phyloP scores from a whole-genome alignment of 2,113 vertebrate species.

The Hypanus sabinus region DNA sequence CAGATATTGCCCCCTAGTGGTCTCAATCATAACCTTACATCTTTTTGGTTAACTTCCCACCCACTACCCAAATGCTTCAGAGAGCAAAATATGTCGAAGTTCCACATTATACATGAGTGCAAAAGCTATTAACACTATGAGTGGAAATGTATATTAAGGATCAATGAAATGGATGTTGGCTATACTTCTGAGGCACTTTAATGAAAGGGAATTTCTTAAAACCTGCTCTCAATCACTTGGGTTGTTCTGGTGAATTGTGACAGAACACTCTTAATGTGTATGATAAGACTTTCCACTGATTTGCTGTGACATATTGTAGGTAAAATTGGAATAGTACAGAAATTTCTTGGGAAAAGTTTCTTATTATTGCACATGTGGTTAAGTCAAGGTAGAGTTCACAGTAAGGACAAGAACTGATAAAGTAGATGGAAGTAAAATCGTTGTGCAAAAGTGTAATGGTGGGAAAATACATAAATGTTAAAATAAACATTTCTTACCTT shows the following conservation, averaged over 20 bases:
- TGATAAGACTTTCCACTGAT: background rate
- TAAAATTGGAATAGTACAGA: background rate
- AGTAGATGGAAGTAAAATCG: background rate
- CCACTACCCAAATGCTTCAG: background rate
- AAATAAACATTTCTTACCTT: conserved; percentile 63
- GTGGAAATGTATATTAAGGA: background rate
- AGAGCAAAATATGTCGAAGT: background rate
- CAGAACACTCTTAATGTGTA: background rate
- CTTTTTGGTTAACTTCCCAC: background rate
- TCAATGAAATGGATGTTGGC: background rate
- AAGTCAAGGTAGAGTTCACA: background rate
- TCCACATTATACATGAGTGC: background rate
- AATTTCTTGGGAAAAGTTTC: background rate
- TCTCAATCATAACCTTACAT: background rate
- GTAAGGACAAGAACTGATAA: background rate
- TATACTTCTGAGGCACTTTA: background rate
- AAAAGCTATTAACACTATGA: background rate
- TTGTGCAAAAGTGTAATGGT: background rate
- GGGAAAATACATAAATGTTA: background rate
- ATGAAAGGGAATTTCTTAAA: background rate
- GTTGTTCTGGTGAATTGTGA: background rate
- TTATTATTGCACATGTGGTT: background rate
- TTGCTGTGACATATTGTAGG: background rate
- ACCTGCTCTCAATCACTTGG: background rate
- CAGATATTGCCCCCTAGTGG: conserved; percentile 21